These are phyloP conservation scores for Drosophila bipectinata DNA, from an alignment of 1,140 invertebrate species.

Conservation along the genomic window DNA sequence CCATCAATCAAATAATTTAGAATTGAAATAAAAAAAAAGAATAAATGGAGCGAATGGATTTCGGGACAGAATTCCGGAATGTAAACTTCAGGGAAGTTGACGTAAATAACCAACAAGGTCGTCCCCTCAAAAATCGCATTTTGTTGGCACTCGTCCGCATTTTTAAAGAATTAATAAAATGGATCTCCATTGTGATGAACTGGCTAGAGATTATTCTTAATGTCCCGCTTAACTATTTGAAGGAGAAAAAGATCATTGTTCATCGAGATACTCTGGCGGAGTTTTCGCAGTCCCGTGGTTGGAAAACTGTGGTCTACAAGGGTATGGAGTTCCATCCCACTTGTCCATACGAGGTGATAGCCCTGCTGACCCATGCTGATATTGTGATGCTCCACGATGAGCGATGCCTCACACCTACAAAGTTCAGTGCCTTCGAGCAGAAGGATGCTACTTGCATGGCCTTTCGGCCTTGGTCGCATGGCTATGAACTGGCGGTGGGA, in stretches of 20 bases:
- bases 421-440: not conserved
- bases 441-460: slow-evolving; percentile 13
- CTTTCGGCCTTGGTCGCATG: slow-evolving; percentile 32
- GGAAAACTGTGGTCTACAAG: slow-evolving; percentile 5
- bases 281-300: slow-evolving; percentile 9
- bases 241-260: not conserved
- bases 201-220: not conserved
- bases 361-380: slow-evolving; percentile 21
- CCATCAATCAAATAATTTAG: slow-evolving; percentile 3
- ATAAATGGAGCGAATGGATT: not conserved
- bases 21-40: not conserved
- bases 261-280: not conserved
- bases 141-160: not conserved
- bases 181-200: not conserved
- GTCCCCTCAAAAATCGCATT: not conserved
- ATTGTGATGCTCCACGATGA: slow-evolving; percentile 10
- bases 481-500: slow-evolving; percentile 38
- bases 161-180: not conserved
- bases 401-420: accelerated
- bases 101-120: not conserved
- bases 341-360: not conserved
- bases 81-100: not conserved
- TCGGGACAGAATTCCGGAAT: not conserved
- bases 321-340: slow-evolving; percentile 20
- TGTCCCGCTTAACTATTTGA: not conserved